phyloP scores from a whole-genome alignment of 2,797 vertebrate genomes.

The Pitangus sulphuratus region DNA sequence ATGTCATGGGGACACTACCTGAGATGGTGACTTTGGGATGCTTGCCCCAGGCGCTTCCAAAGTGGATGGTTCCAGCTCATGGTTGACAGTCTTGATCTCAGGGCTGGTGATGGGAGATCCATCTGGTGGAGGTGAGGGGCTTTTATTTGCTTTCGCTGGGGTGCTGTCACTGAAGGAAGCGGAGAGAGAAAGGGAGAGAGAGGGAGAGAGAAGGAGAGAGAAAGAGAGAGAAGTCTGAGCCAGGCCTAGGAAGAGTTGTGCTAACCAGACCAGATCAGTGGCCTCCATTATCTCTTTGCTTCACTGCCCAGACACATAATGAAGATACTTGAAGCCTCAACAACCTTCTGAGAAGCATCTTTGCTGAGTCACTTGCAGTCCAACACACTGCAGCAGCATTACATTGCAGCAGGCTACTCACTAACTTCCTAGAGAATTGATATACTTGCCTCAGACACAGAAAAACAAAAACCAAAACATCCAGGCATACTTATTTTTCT shows the following conservation, averaged over 20 bases:
- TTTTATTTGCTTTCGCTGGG: slow-evolving; percentile 80
- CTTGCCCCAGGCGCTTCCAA: slow-evolving; percentile 82
- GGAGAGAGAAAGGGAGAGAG: slow-evolving; percentile 13
- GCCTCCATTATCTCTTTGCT: not conserved
- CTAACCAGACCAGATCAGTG: not conserved
- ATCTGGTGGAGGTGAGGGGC: slow-evolving; percentile 84
- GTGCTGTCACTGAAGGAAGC: slow-evolving; percentile 75
- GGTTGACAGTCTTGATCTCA: slow-evolving; percentile 81
- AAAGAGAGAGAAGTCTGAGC: slow-evolving; percentile 37
- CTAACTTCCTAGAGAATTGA: not conserved
- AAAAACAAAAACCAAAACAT: not conserved
- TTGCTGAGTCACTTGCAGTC: not conserved
- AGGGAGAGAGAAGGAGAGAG: not conserved
- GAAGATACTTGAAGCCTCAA: not conserved
- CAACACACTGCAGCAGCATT: not conserved
- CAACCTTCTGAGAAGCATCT: not conserved
- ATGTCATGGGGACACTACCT: slow-evolving; percentile 79
- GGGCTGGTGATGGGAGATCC: slow-evolving; percentile 77
- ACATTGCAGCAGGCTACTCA: not conserved
- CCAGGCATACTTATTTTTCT: not conserved
- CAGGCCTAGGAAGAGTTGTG: not conserved
- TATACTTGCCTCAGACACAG: not conserved
- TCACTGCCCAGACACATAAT: not conserved
- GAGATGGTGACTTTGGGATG: slow-evolving; percentile 96
- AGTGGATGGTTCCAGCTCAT: slow-evolving; percentile 80